These are phyloP conservation scores for Blennius ocellaris DNA, from an alignment of 2,113 vertebrate genomes.

Conservation along the genomic window DNA sequence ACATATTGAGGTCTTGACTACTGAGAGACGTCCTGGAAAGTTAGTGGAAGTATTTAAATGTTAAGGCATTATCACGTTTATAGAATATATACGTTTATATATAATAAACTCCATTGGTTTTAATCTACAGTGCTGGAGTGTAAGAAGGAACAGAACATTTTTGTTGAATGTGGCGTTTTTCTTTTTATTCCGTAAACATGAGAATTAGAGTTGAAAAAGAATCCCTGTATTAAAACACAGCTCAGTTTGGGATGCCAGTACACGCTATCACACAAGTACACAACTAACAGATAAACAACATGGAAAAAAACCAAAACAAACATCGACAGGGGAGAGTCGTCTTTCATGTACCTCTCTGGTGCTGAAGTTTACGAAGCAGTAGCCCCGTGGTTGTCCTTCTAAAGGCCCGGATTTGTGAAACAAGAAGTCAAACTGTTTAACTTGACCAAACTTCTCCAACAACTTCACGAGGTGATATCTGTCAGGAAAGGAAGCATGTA, in stretches of 20 bases:
- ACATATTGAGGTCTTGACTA: constrained; percentile 1
- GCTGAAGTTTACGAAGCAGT: constrained; percentile 99
- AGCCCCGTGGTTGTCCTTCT: constrained; percentile 96
- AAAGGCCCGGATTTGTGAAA: constrained; percentile 97
- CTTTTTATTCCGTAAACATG: no score
- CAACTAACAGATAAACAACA: no score
- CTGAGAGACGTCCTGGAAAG: not conserved
- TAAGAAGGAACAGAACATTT: no score
- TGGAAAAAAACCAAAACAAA: no score
- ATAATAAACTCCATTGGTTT: not conserved
- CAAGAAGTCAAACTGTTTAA: constrained; percentile 98
- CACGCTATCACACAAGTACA: no score
- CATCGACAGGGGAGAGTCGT: not conserved
- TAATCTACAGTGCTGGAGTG: constrained; percentile 4
- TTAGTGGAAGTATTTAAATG: not conserved
- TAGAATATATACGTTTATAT: no score
- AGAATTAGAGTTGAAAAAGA: no score
- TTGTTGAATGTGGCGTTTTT: no score
- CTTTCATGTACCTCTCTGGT: constrained; percentile 88
- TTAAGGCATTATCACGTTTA: not conserved
- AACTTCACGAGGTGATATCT: constrained; percentile 96
- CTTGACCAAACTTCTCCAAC: constrained; percentile 96
- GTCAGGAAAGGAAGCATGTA: not conserved
- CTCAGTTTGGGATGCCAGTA: no score
- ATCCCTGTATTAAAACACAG: no score